Percentiles rank a stretch among this genome's conserved stretches.
Evolutionary conservation across 2,797 vertebrate genomes (phyloP).

Genomic region (Macropus fuliginosus): DNA sequence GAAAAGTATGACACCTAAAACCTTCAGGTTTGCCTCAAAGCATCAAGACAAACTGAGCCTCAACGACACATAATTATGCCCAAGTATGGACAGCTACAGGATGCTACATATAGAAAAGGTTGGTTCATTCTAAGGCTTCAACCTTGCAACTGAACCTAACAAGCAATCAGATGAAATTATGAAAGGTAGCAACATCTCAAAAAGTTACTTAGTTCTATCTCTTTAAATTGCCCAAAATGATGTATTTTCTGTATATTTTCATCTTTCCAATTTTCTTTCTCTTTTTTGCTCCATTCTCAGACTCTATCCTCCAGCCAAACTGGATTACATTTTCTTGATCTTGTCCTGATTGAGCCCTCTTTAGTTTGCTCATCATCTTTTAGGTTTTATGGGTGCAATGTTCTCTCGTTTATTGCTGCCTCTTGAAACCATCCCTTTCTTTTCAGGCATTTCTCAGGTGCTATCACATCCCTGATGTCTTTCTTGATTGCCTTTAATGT

Average conservation of each 20-base stretch:
- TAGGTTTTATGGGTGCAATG: background rate
- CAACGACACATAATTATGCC: background rate
- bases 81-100: background rate
- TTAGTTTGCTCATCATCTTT: background rate
- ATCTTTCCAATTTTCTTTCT: background rate
- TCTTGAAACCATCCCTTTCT: background rate
- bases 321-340: background rate
- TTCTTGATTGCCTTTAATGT: too few relatives aligned
- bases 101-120: background rate
- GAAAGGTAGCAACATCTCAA: background rate
- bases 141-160: background rate
- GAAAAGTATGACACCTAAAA: background rate
- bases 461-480: background rate
- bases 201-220: background rate
- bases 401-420: background rate
- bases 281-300: background rate
- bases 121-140: background rate
- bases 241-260: background rate
- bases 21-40: background rate
- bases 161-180: background rate
- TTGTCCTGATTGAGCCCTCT: background rate
- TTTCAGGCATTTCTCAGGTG: background rate
- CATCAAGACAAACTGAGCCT: background rate
- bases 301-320: slow-evolving; percentile 18
- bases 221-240: background rate